phyloP scores from a whole-genome alignment of 2,113 vertebrate genomes.

The Saiga tatarica region DNA sequence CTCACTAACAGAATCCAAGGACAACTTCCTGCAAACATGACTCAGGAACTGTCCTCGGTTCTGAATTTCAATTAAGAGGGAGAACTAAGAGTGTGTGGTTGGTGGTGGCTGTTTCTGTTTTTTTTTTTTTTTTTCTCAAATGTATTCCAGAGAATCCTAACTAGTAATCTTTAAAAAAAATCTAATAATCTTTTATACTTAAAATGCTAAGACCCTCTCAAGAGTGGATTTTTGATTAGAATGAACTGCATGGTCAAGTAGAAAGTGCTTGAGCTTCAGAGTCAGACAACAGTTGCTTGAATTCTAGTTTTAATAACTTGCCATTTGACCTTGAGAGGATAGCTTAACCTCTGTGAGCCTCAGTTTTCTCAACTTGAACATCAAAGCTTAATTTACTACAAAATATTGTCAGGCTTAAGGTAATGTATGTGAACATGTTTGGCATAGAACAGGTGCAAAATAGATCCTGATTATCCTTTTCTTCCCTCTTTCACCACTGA shows the following conservation, averaged over 20 bases:
- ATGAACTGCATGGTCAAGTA: background rate
- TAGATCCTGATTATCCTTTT: background rate
- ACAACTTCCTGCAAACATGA: constrained; percentile 40
- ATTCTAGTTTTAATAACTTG: constrained; percentile 19
- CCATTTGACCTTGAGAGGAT: constrained; percentile 31
- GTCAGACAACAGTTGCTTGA: background rate
- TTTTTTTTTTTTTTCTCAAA: background rate
- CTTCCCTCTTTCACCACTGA: background rate
- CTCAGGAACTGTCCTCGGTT: constrained; percentile 59
- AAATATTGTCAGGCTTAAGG: background rate
- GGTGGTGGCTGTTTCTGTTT: background rate
- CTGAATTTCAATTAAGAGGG: constrained; percentile 34
- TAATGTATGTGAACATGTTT: background rate
- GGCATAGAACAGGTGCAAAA: background rate
- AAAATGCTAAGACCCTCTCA: constrained; percentile 25
- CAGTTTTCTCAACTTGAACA: constrained; percentile 20
- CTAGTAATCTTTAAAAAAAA: background rate
- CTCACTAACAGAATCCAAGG: constrained; percentile 42
- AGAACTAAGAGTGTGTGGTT: background rate
- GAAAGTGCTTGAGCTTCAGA: background rate
- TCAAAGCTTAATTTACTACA: constrained; percentile 23
- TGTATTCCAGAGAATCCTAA: background rate
- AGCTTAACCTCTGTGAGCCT: background rate
- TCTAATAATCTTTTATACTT: background rate
- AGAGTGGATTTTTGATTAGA: constrained; percentile 6